Percentiles rank a stretch among this genome's conserved stretches.
phyloP scores from a whole-genome alignment of 2,888 invertebrate species.

The Caenorhabditis panamensis region DNA sequence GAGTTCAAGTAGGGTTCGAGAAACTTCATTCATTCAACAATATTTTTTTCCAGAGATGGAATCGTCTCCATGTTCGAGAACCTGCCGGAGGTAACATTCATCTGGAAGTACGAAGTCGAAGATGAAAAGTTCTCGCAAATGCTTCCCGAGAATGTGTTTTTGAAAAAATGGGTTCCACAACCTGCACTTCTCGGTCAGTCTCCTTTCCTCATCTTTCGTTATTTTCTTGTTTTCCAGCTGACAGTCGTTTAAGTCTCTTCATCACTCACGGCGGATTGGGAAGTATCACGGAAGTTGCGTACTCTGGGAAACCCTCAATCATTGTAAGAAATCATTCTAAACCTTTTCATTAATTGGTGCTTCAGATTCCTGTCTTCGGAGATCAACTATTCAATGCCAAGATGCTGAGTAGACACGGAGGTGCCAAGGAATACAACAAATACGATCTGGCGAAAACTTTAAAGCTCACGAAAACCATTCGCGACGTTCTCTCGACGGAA shows the following conservation, averaged over 20 bases:
- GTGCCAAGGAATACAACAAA: slow-evolving; percentile 47
- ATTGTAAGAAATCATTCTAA: slow-evolving; percentile 1
- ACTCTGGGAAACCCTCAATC: slow-evolving; percentile 36
- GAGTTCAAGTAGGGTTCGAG: slow-evolving; percentile 1
- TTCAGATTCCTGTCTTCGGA: slow-evolving; percentile 44
- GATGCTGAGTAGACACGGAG: slow-evolving; percentile 49
- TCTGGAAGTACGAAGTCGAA: slow-evolving; percentile 48
- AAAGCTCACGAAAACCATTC: slow-evolving; percentile 13
- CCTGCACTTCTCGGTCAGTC: slow-evolving; percentile 27
- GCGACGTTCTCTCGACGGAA: slow-evolving; percentile 10
- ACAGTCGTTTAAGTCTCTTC: slow-evolving; percentile 23
- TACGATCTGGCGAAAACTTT: slow-evolving; percentile 17
- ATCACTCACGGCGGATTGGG: slow-evolving; percentile 35
- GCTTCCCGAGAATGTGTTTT: slow-evolving; percentile 30
- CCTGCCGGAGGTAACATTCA: slow-evolving; percentile 40
- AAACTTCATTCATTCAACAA: not conserved
- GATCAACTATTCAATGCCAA: slow-evolving; percentile 39
- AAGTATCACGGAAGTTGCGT: slow-evolving; percentile 34
- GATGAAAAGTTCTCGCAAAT: slow-evolving; percentile 12
- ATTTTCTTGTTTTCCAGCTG: slow-evolving; percentile 34
- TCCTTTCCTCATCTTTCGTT: too few species aligned
- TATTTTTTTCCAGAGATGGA: slow-evolving; percentile 12
- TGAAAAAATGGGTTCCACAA: slow-evolving; percentile 42
- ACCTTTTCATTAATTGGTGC: not conserved
- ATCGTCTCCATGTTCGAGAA: slow-evolving; percentile 18